Percentiles rank a stretch among this genome's conserved stretches.
Conservation (phyloP, 2,888 invertebrate species). For the Apoderus coryli region DNA sequence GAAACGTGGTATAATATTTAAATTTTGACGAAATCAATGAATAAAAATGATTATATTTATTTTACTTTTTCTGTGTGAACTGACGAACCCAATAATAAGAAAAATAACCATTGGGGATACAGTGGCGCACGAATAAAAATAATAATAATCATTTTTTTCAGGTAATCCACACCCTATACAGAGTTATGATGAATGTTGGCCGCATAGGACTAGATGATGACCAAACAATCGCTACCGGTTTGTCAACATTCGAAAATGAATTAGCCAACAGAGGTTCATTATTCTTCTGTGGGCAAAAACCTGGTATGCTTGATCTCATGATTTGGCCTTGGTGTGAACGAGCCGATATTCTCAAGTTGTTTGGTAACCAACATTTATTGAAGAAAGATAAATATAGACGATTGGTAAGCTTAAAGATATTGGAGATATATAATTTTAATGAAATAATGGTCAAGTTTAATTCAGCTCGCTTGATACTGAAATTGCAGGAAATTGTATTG, state of each 20-base stretch:
- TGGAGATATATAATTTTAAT: not conserved
- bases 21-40: too few relatives aligned
- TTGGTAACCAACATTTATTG: slow-evolving; percentile 47
- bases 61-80: slow-evolving; percentile 4
- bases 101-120: too few relatives aligned
- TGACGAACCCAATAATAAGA: too few relatives aligned
- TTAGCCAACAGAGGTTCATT: slow-evolving; percentile 43
- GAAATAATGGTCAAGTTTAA: too few relatives aligned
- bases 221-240: slow-evolving; percentile 30
- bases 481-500: too few relatives aligned
- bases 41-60: too few relatives aligned
- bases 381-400: slow-evolving; percentile 48
- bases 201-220: slow-evolving; percentile 24
- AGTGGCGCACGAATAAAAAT: too few relatives aligned
- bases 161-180: slow-evolving; percentile 41
- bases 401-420: slow-evolving; percentile 37
- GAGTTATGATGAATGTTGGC: slow-evolving; percentile 32
- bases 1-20: too few relatives aligned
- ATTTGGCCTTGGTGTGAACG: slow-evolving; percentile 79
- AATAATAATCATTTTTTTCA: slow-evolving; percentile 26
- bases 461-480: too few relatives aligned
- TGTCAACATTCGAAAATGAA: slow-evolving; percentile 52
- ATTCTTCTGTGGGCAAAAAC: slow-evolving; percentile 52
- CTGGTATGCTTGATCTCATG: slow-evolving; percentile 70
- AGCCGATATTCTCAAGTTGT: slow-evolving; percentile 41